Evolutionary conservation across 2,888 invertebrate species (phyloP), one percentile per base, ranked within the genome.

Genomic region (Cheilosia grossa): DNA sequence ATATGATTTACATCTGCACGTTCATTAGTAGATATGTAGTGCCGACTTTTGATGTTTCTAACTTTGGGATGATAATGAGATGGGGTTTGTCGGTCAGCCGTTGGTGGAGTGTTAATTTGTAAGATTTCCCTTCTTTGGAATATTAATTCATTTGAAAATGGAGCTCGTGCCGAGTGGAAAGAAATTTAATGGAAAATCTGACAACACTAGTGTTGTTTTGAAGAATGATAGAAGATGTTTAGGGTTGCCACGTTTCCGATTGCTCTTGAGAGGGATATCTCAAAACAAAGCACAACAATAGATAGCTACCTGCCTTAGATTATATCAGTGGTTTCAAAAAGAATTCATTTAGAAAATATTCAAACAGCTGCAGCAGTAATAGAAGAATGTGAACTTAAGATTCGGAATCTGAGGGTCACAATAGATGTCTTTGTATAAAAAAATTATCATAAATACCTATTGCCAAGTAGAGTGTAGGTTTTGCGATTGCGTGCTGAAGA

Each of bases 191-290:
- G 75, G 75, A 80, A 80, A 85, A 49, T 66, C 75, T 74, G 80
- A 72, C 82, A 61, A 74, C 30, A 69, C 73, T 67, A 37, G 51
- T 72, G 63, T 72, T 72, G 69, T 70, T 82, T 80, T 61, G 53
- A 54, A 66, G 40, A 64, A 64, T 64, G 74, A 49, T 24, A 70
- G 24, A 59, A 80, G 72, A 72, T 79, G 77, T 67, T 85, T 88
- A 87, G 88, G 87, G 87, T 87, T 88, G 88, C 88, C 88, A 88
- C 88, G 78, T 87, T 86, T 87, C 74, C 82, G 81, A 86, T 83
- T 80, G 74, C 78, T 82, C 56, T 70, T 73, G 40, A 37, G 30
- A 40, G 17, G 9, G 7, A 27, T n/a, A 15, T 42, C 19, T 49
- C 19, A 17, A 42, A 44, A 47, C 59, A 58, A 37, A 15, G 37